Base-by-base conservation (phyloP, 2,113 vertebrate species). In the Heterotilapia buettikoferi region DNA sequence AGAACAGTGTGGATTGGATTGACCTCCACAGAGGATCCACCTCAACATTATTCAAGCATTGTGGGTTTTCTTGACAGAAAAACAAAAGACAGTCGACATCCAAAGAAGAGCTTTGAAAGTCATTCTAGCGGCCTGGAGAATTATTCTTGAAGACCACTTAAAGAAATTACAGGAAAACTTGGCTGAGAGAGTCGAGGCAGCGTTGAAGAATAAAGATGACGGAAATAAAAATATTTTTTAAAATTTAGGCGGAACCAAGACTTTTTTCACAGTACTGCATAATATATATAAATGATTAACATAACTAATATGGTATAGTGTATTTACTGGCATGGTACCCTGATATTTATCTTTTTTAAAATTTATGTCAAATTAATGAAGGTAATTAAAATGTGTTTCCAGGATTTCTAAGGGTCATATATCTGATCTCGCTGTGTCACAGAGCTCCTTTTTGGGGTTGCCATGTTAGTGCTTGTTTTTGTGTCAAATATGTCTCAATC, bases 141-240 rank as follows among this genome's bases (percentile, higher is more conserved):
- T 24, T 68, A 68, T 2, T 68, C 63, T 6, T 66, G n/a, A 54
- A 21, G 52, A n/a, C n/a, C 7, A 24, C 36, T 68, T 9, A 68
- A 68, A 68, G 11, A 68, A 68, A 68, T 68, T 14, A 40, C 36
- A 68, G 6, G 63, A 68, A 68, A 68, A 13, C 0, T 21, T 68
- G 33, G 6, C 33, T 40, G 19, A 68, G 63, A 40, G 19, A 40
- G 63, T 40, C 19, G 6, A 40, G 11, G 1, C 36, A 40, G 19
- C 11, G 6, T 38, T 13, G 33, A 68, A 68, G 33, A 68, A 24
- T 14, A 68, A 68, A 68, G 36, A 40, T 40, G 19, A 1, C 4
- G 0, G 33, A 68, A n/a, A n/a, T n/a, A n/a, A 68, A 68, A 14
- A 68, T 8, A 66, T n/a, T 40, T 40, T 68, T 13, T 0, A 3